Evolutionary conservation across 1,140 invertebrate species (phyloP), one percentile per base, ranked within the genome.

Genomic region (Drosophila novamexicana): DNA sequence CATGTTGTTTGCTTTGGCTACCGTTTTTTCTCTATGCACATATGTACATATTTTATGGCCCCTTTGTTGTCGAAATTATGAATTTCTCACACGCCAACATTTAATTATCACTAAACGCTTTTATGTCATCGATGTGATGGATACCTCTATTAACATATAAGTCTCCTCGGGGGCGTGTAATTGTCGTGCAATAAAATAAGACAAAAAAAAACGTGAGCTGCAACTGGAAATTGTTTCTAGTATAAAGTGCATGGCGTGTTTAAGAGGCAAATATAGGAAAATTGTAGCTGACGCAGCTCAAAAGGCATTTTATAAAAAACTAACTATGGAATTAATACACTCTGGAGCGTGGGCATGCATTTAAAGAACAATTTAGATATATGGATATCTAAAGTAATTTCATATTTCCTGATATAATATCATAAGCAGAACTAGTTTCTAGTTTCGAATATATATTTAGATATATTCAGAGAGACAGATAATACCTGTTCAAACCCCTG

Each of bases 31-130:
- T 63, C 47, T 34, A 16, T 47, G 16, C 7, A 39, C 9, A 9
- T 22, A 18, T 1, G 1, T 10, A 18, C 16, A 18, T 37, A 42
- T 72, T 70, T 82, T 53, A 50, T 63, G 7, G 32, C 50, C 34
- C 36, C 36, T 72, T 68, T 69, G 52, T 77, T 71, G 54, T 50
- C 65, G 57, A 66, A 75, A 78, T 86, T 86, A 85, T 81, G 63
- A 68, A 81, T 88, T 88, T 88, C 72, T 67, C 83, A 88, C 82
- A 88, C 82, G 79, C 61, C 53, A 70, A 63, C 82, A 58, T 79
- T 88, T 83, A 88, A 88, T 86, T 86, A 88, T 77, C 68, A 74
- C 45, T 82, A 88, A 86, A 79, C 50, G 61, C 75, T 61, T 81
- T 62, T 75, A 63, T 74, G 77, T 88, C 82, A 81, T 79, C 83